phyloP scores from a whole-genome alignment of 2,888 invertebrate species.

The Gymnoscelis rufifasciata region DNA sequence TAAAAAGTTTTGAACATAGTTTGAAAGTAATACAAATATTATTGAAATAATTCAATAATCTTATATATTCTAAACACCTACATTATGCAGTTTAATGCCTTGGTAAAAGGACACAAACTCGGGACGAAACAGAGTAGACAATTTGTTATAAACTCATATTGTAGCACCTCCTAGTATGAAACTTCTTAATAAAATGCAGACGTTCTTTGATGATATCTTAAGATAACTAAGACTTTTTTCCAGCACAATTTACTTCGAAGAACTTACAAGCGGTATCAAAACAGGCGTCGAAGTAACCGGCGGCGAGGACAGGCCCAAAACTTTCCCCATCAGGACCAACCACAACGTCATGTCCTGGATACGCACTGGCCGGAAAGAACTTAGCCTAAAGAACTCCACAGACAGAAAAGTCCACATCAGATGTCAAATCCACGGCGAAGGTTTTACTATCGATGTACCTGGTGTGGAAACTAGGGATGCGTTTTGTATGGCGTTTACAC shows the following conservation, averaged over 20 bases:
- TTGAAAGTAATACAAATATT: too few species aligned
- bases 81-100: too few species aligned
- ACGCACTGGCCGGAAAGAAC: constrained; percentile 55
- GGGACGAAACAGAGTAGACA: too few species aligned
- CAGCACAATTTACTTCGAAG: constrained; percentile 61
- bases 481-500: constrained; percentile 51
- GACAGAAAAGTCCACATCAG: constrained; percentile 57
- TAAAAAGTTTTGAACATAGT: too few species aligned
- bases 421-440: constrained; percentile 62
- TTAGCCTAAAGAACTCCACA: constrained; percentile 59
- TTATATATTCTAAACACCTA: too few species aligned
- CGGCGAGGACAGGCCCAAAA: constrained; percentile 48
- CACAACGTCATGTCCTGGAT: constrained; percentile 58
- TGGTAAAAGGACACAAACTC: too few species aligned
- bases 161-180: too few species aligned
- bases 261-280: constrained; percentile 42
- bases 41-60: too few species aligned
- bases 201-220: too few species aligned
- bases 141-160: too few species aligned
- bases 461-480: constrained; percentile 51
- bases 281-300: constrained; percentile 48
- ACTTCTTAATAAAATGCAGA: too few species aligned
- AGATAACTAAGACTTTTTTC: constrained; percentile 15
- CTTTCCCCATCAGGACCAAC: constrained; percentile 64
- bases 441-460: constrained; percentile 58